Base-by-base conservation (phyloP, 2,888 invertebrate genomes). In the Drosophila buzzatii region DNA sequence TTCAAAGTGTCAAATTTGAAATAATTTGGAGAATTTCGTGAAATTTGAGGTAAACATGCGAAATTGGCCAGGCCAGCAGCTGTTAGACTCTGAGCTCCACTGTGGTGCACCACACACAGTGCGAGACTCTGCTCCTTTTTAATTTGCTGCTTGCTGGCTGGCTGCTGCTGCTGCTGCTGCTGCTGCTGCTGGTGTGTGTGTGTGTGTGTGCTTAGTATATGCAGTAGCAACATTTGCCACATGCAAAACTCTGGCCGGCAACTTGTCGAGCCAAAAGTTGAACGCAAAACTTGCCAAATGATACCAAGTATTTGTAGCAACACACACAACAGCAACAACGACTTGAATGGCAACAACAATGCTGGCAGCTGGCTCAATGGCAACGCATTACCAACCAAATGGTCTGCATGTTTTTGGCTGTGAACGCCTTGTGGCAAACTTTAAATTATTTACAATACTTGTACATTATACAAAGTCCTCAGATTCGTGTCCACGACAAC, bases 391-490 rank as follows among this genome's bases (percentile, higher is more conserved):
- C 57, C 72, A 57, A 64, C 60, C 75, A 82, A 82, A 85, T 82
- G 78, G 81, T 81, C 68, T 81, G 82, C 73, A 83, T 83, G 68
- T 83, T 78, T 75, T 76, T 60, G 65, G 75, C 63, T 59, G 58
- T 59, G 65, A 55, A 60, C 69, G 77, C 55, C 77, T 75, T 76
- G 63, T 65, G 65, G 66, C 70, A 76, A 84, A 87, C 82, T 83
- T 83, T 83, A 87, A 87, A 83, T 85, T 83, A 83, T 83, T 83
- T 87, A 82, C 76, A 87, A 82, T 81, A 68, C 79, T 71, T 63
- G 61, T 58, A 81, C 83, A 57, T 69, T 78, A 70, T 55, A 55
- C 60, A 77, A 68, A 79, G 74, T 82, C 53, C 64, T 62, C 60
- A 63, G 77, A 67, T 69, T 70, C 58, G 58, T 70, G 79, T 61